Conservation (phyloP, 1,140 invertebrate species). For the Drosophila eugracilis region DNA sequence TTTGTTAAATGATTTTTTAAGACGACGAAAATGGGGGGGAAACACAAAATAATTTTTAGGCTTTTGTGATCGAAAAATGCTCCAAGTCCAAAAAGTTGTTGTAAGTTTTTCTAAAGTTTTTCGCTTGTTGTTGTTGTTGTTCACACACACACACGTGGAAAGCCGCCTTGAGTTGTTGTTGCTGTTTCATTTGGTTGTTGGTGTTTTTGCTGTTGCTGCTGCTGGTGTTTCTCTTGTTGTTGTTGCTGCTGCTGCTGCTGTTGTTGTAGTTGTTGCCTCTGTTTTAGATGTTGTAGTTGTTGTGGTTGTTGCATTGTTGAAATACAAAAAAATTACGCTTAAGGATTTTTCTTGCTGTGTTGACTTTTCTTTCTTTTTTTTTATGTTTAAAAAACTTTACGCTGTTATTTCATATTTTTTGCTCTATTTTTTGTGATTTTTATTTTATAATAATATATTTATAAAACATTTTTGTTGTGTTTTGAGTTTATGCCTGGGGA, state of each 20-base stretch:
- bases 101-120: constrained; percentile 43
- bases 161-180: constrained; percentile 38
- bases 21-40: constrained; percentile 16
- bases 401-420: constrained; percentile 28
- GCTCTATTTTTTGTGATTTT: constrained; percentile 15
- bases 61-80: constrained; percentile 17
- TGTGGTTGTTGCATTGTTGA: constrained; percentile 63
- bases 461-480: constrained; percentile 74
- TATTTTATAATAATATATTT: constrained; percentile 61
- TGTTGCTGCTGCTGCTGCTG: constrained; percentile 28
- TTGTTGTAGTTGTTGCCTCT: constrained; percentile 26
- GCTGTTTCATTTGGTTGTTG: constrained; percentile 31
- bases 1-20: neutral
- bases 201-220: constrained; percentile 22
- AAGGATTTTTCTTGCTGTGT: constrained; percentile 22
- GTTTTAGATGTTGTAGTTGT: constrained; percentile 39
- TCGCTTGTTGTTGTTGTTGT: constrained; percentile 44
- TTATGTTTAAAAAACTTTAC: constrained; percentile 33
- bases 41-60: constrained; percentile 32
- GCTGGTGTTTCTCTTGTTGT: constrained; percentile 36
- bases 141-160: constrained; percentile 66
- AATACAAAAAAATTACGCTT: constrained; percentile 37
- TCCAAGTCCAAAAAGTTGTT: constrained; percentile 49
- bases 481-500: constrained; percentile 71
- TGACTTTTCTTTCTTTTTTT: no score